phyloP scores from a whole-genome alignment of 2,888 invertebrate species.

The Pristionchus entomophagus region DNA sequence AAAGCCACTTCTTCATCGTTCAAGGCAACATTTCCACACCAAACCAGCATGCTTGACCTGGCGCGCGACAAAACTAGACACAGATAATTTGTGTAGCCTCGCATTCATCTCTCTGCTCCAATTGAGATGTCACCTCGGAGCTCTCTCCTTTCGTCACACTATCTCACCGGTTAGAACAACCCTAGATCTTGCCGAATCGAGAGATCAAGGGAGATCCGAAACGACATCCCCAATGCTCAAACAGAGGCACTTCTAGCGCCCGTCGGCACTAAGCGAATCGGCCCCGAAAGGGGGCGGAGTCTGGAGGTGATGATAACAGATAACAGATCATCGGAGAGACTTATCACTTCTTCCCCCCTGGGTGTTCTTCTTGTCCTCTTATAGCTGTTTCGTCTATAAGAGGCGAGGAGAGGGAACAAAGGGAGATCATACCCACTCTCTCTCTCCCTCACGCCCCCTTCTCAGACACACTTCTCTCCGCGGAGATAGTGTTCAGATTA shows the following conservation, averaged over 20 bases:
- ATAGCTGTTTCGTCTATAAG: slow-evolving; percentile 43
- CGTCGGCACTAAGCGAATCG: background rate
- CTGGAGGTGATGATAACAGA: background rate
- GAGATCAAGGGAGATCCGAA: too few relatives aligned
- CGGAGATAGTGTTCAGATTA: background rate
- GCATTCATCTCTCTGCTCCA: too few relatives aligned
- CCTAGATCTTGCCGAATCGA: too few relatives aligned
- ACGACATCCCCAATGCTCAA: too few relatives aligned
- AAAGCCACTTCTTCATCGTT: too few relatives aligned
- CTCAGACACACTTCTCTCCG: background rate
- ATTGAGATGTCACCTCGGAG: too few relatives aligned
- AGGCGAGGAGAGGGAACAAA: slow-evolving; percentile 19
- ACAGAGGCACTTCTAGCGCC: background rate
- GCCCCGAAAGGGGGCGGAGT: slow-evolving; percentile 6
- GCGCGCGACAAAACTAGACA: too few relatives aligned
- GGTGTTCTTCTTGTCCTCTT: slow-evolving; percentile 17
- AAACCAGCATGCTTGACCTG: too few relatives aligned
- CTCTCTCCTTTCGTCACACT: background rate
- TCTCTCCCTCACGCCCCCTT: slow-evolving; percentile 6
- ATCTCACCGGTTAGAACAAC: too few relatives aligned
- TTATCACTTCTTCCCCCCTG: slow-evolving; percentile 32
- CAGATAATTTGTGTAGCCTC: too few relatives aligned
- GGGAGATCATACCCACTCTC: background rate
- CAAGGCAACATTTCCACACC: too few relatives aligned
- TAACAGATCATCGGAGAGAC: background rate